A percentile compares a stretch with the other conserved stretches of the same genome.
Evolutionary conservation across 2,888 invertebrate genomes (phyloP).

Genomic region (Ecliptopera silaceata): DNA sequence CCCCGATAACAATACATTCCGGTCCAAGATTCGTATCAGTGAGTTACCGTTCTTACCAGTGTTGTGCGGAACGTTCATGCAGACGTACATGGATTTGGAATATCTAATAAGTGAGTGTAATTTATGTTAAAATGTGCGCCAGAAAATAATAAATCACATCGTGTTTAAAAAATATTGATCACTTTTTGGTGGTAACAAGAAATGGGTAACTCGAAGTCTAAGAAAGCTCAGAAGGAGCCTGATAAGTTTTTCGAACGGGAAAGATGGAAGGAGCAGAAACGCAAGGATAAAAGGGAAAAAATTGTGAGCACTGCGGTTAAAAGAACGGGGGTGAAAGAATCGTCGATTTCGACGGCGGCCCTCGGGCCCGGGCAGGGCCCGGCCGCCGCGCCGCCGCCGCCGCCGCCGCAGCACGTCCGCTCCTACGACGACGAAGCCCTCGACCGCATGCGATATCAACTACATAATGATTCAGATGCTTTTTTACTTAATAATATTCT

Average conservation of each 20-base stretch:
- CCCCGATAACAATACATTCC: constrained; percentile 59
- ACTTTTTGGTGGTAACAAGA: background rate
- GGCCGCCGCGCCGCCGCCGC: constrained; percentile 45
- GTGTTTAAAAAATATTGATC: background rate
- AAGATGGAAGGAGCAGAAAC: constrained; percentile 64
- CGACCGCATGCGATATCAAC: constrained; percentile 81
- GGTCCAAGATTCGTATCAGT: constrained; percentile 50
- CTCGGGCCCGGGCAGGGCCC: constrained; percentile 45
- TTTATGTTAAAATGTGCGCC: constrained; percentile 2
- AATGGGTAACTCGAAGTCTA: constrained; percentile 76
- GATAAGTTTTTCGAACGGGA: constrained; percentile 72
- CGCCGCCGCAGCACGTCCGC: constrained; percentile 58
- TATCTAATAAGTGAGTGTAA: background rate
- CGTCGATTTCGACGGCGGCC: constrained; percentile 45
- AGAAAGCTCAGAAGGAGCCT: constrained; percentile 66
- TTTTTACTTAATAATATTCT: constrained; percentile 91
- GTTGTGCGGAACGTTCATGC: constrained; percentile 45
- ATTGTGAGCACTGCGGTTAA: constrained; percentile 53
- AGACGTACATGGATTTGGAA: constrained; percentile 37
- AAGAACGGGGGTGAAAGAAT: constrained; percentile 53
- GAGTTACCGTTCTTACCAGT: constrained; percentile 56
- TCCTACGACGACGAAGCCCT: constrained; percentile 81
- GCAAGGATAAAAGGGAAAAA: constrained; percentile 61
- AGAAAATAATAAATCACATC: background rate
- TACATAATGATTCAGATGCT: constrained; percentile 84